phyloP scores from a whole-genome alignment of 2,888 invertebrate genomes.

The Himalopsyche anomala region DNA sequence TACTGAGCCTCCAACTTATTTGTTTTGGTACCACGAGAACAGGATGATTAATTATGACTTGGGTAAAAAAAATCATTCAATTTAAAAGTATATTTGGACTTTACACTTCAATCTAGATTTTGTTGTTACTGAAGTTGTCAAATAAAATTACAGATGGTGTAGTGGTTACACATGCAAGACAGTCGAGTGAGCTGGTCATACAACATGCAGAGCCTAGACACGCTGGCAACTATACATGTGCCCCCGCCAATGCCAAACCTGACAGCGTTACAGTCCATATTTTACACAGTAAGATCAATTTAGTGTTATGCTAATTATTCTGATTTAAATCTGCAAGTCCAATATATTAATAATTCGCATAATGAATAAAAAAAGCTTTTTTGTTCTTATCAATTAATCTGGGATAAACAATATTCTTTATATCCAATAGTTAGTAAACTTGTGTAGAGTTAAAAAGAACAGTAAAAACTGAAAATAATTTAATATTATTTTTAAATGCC shows the following conservation, averaged over 20 bases:
- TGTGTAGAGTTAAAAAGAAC: too few relatives aligned
- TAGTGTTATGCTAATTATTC: too few relatives aligned
- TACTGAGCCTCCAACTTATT: conserved; percentile 83
- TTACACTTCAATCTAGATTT: background rate
- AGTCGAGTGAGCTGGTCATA: conserved; percentile 82
- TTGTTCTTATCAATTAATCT: too few relatives aligned
- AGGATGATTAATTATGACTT: conserved; percentile 91
- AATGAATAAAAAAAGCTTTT: too few relatives aligned
- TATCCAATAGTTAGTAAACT: too few relatives aligned
- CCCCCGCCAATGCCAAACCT: conserved; percentile 86
- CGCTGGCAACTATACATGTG: conserved; percentile 89
- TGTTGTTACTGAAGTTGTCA: background rate
- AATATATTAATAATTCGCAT: too few relatives aligned
- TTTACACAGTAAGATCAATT: conserved; percentile 77
- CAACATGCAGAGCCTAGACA: conserved; percentile 82
- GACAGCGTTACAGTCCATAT: conserved; percentile 87
- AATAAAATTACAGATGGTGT: conserved; percentile 74
- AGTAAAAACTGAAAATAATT: too few relatives aligned
- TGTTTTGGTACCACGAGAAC: conserved; percentile 90
- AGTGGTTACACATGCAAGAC: conserved; percentile 77
- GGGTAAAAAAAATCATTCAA: conserved; percentile 72
- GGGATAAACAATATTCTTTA: too few relatives aligned
- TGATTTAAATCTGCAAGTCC: too few relatives aligned
- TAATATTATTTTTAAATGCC: too few relatives aligned
- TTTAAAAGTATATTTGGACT: background rate